Evolutionary conservation across 1,140 invertebrate species (phyloP).

Genomic region (Bombus confusus): DNA sequence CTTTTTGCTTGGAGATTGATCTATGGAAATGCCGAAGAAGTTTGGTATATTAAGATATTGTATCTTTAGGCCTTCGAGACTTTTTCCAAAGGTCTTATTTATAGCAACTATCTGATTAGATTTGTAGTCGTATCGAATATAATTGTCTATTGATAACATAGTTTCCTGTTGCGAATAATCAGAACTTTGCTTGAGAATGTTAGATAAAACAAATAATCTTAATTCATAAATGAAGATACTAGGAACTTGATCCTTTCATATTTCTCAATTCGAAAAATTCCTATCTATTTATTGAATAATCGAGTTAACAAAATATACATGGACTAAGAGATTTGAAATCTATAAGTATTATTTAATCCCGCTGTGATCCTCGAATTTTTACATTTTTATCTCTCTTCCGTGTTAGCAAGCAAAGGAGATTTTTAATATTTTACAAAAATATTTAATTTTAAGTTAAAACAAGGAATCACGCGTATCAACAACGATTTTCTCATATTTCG

Average conservation of each 20-base stretch:
- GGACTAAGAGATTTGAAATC: too few species aligned
- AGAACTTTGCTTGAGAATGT: background rate
- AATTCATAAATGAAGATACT: background rate
- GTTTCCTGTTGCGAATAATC: background rate
- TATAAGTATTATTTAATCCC: too few species aligned
- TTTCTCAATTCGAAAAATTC: background rate
- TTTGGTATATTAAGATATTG: constrained; percentile 6
- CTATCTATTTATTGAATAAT: background rate
- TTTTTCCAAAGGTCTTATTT: constrained; percentile 14
- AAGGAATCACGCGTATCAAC: too few species aligned
- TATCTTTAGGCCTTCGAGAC: constrained; percentile 3
- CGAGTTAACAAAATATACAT: background rate
- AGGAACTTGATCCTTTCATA: background rate
- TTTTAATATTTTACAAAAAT: too few species aligned
- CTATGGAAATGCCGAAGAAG: constrained; percentile 19
- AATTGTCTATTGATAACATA: constrained; percentile 2
- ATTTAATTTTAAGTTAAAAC: too few species aligned
- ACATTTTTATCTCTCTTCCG: too few species aligned
- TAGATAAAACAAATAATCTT: background rate
- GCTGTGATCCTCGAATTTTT: too few species aligned
- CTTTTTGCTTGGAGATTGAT: background rate
- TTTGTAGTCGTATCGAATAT: background rate
- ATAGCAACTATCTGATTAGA: constrained; percentile 14
- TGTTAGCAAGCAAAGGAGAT: too few species aligned
- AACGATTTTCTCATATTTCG: too few species aligned